Evolutionary conservation across 2,888 invertebrate genomes (phyloP), one percentile per base, ranked within the genome.

Genomic region (Nomada flava): DNA sequence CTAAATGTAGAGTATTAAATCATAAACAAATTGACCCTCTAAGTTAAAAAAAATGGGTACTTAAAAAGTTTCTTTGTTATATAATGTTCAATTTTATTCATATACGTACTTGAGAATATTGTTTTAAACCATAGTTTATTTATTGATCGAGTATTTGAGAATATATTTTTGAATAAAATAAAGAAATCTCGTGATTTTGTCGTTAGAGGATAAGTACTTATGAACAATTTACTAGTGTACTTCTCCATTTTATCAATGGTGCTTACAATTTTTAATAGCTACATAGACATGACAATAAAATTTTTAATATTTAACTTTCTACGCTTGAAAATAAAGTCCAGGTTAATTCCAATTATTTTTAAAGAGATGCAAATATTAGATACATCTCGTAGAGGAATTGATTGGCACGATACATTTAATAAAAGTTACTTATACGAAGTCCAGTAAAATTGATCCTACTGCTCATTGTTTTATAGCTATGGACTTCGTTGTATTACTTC

Each of bases 241-340:
- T 11, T 52, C 42, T n/a, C 59, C n/a, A 18, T 26, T 47, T 76
- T 36, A 26, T 57, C 29, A 18, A n/a, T 26, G 23, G 47, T n/a
- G 23, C 29, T 55, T 53, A 44, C 2, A 55, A 63, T 13, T 64
- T 20, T 63, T 23, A 26, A 18, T 50, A 29, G 42, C 2, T 18
- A 26, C 3, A 20, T 18, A 55, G 55, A 47, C n/a, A 47, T 23
- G 55, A 76, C 47, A 76, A 63, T 76, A 71, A 63, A 11, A 50
- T 52, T n/a, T 50, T 10, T 44, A 29, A n/a, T 20, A 13, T 57
- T 20, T 36, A 36, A 13, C 65, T 29, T 74, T 50, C 42, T 26
- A 63, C 62, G 15, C 5, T 52, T 52, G 9, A 0, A 63, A 36
- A 47, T n/a, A 7, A 20, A 29, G 20, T 69, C n/a, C n/a, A 11